Percentiles rank a stretch among this genome's conserved stretches.
phyloP scores from a whole-genome alignment of 1,140 invertebrate species.

The Paraescarpia echinospica region DNA sequence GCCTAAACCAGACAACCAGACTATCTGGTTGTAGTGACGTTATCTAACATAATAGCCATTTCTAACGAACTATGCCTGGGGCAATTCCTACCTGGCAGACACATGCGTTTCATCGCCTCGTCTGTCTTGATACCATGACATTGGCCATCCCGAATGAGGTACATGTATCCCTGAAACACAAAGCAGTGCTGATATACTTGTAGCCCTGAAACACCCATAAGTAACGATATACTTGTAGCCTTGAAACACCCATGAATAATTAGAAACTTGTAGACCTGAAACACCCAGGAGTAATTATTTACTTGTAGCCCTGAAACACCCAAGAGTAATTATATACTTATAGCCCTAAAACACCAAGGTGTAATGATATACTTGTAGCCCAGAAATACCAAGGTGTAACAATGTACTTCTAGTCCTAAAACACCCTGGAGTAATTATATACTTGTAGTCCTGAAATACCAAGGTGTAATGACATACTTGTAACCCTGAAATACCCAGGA shows the following conservation, averaged over 20 bases:
- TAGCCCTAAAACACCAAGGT: no score
- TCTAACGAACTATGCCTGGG: neutral
- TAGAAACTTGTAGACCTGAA: neutral
- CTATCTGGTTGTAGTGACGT: neutral
- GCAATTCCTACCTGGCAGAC: conserved; percentile 24
- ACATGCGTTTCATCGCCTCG: conserved; percentile 23
- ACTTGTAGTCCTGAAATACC: neutral
- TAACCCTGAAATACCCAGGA: neutral
- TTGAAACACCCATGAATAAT: neutral
- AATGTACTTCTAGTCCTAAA: no score
- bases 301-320: no score
- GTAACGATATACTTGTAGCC: no score
- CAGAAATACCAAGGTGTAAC: neutral
- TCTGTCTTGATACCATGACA: conserved; percentile 20
- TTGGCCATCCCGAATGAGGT: conserved; percentile 11
- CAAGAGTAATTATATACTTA: no score
- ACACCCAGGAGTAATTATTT: neutral
- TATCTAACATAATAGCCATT: neutral
- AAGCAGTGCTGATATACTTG: neutral
- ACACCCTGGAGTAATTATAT: no score
- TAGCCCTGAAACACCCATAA: no score
- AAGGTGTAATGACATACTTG: neutral
- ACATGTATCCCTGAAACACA: conserved; percentile 25
- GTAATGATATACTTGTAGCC: conserved; percentile 23
- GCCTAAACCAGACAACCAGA: no score